Conservation (phyloP, 2,888 invertebrate genomes). For the Acheta domesticus region DNA sequence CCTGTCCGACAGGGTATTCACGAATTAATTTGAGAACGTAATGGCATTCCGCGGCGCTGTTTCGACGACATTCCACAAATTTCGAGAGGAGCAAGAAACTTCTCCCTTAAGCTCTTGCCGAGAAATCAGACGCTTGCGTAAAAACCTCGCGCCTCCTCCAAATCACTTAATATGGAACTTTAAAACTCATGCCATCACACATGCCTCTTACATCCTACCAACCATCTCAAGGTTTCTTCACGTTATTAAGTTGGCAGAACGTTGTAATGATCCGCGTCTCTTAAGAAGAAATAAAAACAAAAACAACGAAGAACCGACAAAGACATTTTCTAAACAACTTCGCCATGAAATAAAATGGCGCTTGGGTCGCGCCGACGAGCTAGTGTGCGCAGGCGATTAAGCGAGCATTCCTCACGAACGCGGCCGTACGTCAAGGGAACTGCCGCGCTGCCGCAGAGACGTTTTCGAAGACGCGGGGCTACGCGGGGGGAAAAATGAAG, state of each 20-base stretch:
- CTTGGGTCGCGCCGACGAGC: neutral
- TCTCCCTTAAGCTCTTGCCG: neutral
- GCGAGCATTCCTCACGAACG: neutral
- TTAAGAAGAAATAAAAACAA: neutral
- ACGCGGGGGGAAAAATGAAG: neutral
- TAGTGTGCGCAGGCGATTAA: neutral
- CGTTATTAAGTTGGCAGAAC: constrained; percentile 18
- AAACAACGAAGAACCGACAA: neutral
- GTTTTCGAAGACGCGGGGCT: neutral
- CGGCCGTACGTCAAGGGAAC: neutral
- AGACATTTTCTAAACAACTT: constrained; percentile 18
- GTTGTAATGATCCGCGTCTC: constrained; percentile 7
- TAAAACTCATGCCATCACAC: constrained; percentile 18
- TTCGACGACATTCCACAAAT: neutral
- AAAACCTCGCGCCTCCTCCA: neutral
- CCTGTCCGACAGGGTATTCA: constrained; percentile 29
- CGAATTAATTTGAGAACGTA: constrained; percentile 34
- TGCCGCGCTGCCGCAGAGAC: neutral
- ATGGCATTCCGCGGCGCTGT: constrained; percentile 30
- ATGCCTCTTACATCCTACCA: neutral
- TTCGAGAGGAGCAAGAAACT: neutral
- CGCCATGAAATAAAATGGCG: neutral
- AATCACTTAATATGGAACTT: constrained; percentile 2
- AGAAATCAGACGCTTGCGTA: neutral
- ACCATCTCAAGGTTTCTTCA: constrained; percentile 1